Evolutionary conservation across 2,797 vertebrate genomes (phyloP), one percentile per base, ranked within the genome.

Genomic region (Thunnus albacares): DNA sequence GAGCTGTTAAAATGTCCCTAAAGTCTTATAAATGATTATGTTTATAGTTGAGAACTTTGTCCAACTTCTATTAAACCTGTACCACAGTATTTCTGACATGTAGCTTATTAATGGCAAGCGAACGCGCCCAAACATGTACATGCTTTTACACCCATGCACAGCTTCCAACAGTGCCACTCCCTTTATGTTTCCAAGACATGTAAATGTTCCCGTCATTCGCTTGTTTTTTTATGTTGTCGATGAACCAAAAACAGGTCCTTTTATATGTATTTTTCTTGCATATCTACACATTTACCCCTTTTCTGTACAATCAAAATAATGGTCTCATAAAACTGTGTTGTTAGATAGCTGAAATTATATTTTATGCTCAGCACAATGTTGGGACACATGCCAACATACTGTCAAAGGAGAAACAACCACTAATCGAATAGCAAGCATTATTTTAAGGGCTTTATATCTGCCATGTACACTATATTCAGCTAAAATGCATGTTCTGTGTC

Each of bases 131-230:
- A 43, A 38, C 73, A 57, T 2, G 24, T 47, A 45, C 28, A 64
- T 22, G 14, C 69, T 64, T 22, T 9, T 20, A 61, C 51, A 62
- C 24, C 7, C 14, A 14, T 53, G 61, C 20, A 14, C 55, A 20
- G 10, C 61, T 67, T 62, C 10, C 24, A 7, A n/a, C 63, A 56
- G n/a, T 33, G 64, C 81, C 71, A 71, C 68, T 62, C 75, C 81
- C 76, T 67, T 71, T 24, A 45, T 24, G 35, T 28, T 60, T 79
- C 67, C 59, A n/a, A 67, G n/a, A 53, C 56, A 22, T 26, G 12
- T 12, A 24, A 51, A 76, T 56, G 53, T 45, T 68, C 35, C 28
- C 20, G 22, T 57, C 38, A 24, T 4, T n/a, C 2, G 7, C 13
- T 52, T 60, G 26, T 52, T 59, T 45, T 45, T 58, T 47, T 59